Evolutionary conservation across 2,113 vertebrate species (phyloP).

Genomic region (Pseudopipra pipra): DNA sequence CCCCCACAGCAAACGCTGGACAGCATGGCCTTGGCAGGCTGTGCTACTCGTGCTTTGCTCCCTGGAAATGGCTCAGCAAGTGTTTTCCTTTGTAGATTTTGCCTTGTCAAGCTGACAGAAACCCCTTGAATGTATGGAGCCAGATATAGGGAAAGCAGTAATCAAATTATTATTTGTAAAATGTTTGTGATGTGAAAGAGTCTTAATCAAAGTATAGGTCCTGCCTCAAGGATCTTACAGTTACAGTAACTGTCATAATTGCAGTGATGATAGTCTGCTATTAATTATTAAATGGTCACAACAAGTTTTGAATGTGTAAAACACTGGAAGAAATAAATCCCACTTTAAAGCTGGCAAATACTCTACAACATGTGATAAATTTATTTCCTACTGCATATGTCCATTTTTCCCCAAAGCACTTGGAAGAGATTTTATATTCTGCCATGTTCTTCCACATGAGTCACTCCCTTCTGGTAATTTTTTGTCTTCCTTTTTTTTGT

Average conservation of each 20-base stretch:
- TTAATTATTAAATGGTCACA: neutral
- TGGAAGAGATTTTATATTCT: neutral
- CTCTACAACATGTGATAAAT: neutral
- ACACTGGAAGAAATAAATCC: neutral
- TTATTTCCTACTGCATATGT: neutral
- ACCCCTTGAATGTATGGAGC: neutral
- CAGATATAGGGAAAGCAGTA: neutral
- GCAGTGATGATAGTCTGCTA: neutral
- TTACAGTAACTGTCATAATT: neutral
- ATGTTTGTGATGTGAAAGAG: neutral
- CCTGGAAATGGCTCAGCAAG: rapidly evolving
- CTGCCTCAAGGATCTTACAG: neutral
- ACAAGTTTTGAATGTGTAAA: neutral
- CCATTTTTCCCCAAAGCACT: neutral
- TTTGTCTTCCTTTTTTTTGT: neutral
- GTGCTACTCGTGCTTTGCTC: neutral
- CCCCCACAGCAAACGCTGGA: neutral
- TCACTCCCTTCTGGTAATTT: neutral
- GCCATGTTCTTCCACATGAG: neutral
- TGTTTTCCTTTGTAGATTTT: neutral
- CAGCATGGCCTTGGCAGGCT: neutral
- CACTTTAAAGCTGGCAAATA: neutral
- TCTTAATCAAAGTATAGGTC: neutral
- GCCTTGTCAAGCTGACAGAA: neutral
- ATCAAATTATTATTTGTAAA: neutral